Base-by-base conservation (phyloP, 2,797 vertebrate species). In the Mus minutoides region DNA sequence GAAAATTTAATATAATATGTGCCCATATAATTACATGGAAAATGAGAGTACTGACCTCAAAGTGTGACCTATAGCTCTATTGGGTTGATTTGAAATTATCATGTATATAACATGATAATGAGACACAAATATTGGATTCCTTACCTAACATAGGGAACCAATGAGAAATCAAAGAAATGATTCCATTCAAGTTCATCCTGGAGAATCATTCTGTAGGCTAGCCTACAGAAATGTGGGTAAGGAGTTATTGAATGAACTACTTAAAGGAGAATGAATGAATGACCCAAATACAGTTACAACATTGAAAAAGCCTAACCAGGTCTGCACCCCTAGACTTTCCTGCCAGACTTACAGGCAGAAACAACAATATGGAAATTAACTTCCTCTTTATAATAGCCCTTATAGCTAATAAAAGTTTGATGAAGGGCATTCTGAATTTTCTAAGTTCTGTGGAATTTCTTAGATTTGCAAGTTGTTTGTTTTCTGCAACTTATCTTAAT, bases 21-120 rank as follows among this genome's bases (percentile, higher is more conserved):
- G 26, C 17, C 29, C 12, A 54, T 26, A 83, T 87, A 93, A 34
- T 92, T 83, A 75, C 34, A 54, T 3, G 19, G n/a, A 49, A 21
- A 84, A 1, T 14, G 73, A 54, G 21, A 56, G 12, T 29, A 56
- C 8, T 37, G 14, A 37, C 37, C 37, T 37, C 40, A 40, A 46
- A 13, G 77, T 1, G 8, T 8, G 29, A 6, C 21, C 1, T 29
- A 56, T 3, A 62, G 0, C 1, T 8, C n/a, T 14, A 26, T 79
- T 24, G n/a, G 31, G 22, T 37, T 76, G 17, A 52, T 82, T 31
- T 87, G 85, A 94, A 90, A 10, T 76, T 80, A 79, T 64, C 31
- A 60, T 6, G 34, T 8, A 24, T 84, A 31, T n/a, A 92, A n/a
- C 17, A 69, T n/a, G 67, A 69, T n/a, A 19, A 12, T 46, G 3